Evolutionary conservation across 2,888 invertebrate genomes (phyloP).

Genomic region (Lissocephala sabroskyi): DNA sequence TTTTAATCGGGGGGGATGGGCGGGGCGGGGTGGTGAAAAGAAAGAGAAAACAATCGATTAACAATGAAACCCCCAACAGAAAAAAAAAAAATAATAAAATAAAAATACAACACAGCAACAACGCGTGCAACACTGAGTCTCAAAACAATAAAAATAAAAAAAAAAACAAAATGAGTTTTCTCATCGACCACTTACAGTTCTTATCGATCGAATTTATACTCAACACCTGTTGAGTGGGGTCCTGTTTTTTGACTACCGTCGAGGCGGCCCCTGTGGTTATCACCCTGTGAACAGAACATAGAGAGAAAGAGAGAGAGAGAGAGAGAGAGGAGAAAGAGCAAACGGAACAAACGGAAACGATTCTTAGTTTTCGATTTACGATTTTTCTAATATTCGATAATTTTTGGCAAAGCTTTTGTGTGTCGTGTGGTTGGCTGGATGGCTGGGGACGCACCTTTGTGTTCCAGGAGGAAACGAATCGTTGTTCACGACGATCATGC

Average conservation of each 20-base stretch:
- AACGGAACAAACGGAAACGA: constrained; percentile 32
- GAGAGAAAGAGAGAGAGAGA: constrained; percentile 24
- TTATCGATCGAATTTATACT: constrained; percentile 72
- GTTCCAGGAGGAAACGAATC: constrained; percentile 70
- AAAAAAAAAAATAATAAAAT: constrained; percentile 17
- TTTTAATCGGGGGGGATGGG: constrained; percentile 14
- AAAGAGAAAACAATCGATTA: constrained; percentile 51
- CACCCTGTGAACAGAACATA: constrained; percentile 57
- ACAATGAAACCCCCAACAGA: constrained; percentile 33
- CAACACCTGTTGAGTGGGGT: constrained; percentile 70
- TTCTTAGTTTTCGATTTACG: constrained; percentile 19
- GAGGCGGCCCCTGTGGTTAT: constrained; percentile 70
- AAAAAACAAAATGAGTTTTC: constrained; percentile 11
- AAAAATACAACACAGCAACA: constrained; percentile 48
- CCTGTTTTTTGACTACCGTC: constrained; percentile 71
- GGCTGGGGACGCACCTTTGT: constrained; percentile 66
- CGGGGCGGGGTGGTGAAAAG: constrained; percentile 21
- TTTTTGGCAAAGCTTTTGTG: constrained; percentile 17
- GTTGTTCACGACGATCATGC: constrained; percentile 73
- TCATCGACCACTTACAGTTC: constrained; percentile 70
- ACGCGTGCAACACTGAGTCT: constrained; percentile 56
- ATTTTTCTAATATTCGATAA: no score
- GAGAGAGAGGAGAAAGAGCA: constrained; percentile 17
- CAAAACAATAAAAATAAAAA: no score
- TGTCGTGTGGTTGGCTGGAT: constrained; percentile 8